Evolutionary conservation across 2,797 vertebrate genomes (phyloP).

Genomic region (Antrozous pallidus): DNA sequence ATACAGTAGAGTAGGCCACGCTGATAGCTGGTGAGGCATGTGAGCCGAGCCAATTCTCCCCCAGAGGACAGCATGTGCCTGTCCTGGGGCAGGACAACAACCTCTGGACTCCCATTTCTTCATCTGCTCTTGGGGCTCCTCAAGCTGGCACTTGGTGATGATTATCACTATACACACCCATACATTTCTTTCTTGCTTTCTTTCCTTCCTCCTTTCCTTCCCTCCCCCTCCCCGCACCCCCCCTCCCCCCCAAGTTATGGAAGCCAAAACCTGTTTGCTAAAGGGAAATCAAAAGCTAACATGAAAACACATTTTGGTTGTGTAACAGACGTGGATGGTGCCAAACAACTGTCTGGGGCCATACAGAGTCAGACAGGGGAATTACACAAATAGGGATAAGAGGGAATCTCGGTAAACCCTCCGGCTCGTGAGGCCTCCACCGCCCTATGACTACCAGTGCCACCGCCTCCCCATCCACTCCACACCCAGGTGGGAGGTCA

Average conservation of each 20-base stretch:
- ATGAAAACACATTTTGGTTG: conserved; percentile 60
- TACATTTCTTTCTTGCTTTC: background rate
- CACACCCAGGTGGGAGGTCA: conserved; percentile 65
- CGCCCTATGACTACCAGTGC: conserved; percentile 66
- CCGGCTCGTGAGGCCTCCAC: conserved; percentile 63
- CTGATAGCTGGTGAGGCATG: background rate
- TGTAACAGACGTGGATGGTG: conserved; percentile 71
- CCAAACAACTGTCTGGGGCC: conserved; percentile 70
- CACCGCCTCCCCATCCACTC: background rate
- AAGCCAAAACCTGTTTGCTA: conserved; percentile 31
- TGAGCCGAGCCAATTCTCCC: background rate
- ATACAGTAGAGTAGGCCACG: background rate
- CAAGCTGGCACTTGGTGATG: background rate
- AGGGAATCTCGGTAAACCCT: conserved; percentile 78
- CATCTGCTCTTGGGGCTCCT: background rate
- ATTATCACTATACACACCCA: background rate
- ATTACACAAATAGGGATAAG: conserved; percentile 77
- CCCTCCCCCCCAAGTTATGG: background rate
- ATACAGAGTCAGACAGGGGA: conserved; percentile 70
- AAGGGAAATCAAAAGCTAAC: conserved; percentile 48
- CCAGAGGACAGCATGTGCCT: background rate
- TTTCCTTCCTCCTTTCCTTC: background rate
- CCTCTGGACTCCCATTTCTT: background rate
- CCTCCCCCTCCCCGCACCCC: too few relatives aligned
- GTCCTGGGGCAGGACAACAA: background rate